A percentile compares a stretch with the other conserved stretches of the same genome.
phyloP scores from a whole-genome alignment of 2,113 vertebrate species.

The Megaptera novaeangliae region DNA sequence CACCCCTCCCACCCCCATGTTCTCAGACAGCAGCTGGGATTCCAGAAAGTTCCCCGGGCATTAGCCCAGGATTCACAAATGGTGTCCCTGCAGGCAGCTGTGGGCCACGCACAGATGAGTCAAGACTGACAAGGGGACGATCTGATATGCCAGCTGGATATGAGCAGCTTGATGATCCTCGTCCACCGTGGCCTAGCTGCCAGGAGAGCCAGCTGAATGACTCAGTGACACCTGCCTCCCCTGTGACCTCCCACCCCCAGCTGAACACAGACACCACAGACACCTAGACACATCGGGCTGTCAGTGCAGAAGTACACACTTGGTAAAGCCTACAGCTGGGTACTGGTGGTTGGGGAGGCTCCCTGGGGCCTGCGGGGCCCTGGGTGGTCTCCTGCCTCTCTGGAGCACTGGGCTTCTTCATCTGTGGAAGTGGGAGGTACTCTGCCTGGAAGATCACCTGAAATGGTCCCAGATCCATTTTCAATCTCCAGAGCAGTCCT shows the following conservation, averaged over 20 bases:
- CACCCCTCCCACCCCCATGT: not conserved
- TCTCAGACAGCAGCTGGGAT: slow-evolving; percentile 27
- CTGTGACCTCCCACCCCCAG: not conserved
- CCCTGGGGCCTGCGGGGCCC: not conserved
- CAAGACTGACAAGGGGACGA: slow-evolving; percentile 43
- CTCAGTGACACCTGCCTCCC: slow-evolving; percentile 38
- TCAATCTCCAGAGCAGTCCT: not conserved
- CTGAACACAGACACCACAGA: not conserved
- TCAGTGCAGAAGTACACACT: not conserved
- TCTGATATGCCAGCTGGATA: slow-evolving; percentile 29
- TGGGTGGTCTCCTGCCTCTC: not conserved
- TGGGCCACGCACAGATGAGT: slow-evolving; percentile 47
- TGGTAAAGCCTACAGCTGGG: not conserved
- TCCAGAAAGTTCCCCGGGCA: slow-evolving; percentile 59
- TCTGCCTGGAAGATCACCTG: not conserved
- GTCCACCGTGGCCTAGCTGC: not conserved
- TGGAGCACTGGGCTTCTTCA: not conserved
- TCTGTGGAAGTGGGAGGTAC: not conserved
- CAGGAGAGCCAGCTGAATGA: slow-evolving; percentile 30
- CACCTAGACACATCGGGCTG: not conserved
- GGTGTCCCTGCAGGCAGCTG: slow-evolving; percentile 20
- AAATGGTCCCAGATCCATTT: not conserved
- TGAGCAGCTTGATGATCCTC: slow-evolving; percentile 3
- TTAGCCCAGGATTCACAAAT: slow-evolving; percentile 46
- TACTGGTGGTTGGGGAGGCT: not conserved